A percentile compares a stretch with the other conserved stretches of the same genome.
Conservation (phyloP, 2,888 invertebrate species). For the Cantharis lateralis region DNA sequence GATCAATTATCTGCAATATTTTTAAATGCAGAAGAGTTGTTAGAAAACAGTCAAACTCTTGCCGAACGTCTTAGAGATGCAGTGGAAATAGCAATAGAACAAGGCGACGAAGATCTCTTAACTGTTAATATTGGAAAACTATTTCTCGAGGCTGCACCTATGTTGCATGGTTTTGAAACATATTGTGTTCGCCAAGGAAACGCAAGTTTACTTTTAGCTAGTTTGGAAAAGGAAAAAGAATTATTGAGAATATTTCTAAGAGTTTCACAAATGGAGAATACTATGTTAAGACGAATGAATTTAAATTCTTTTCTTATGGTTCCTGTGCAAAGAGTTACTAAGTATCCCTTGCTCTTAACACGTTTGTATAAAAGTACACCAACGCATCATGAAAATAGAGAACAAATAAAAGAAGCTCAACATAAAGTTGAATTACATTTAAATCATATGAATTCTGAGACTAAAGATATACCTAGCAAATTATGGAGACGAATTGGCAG, state of each 20-base stretch:
- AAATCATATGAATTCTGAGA: slow-evolving; percentile 92
- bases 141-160: slow-evolving; percentile 86
- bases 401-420: slow-evolving; percentile 84
- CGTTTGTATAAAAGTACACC: slow-evolving; percentile 91
- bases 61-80: slow-evolving; percentile 85
- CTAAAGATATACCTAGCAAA: slow-evolving; percentile 88
- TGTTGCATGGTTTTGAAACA: slow-evolving; percentile 93
- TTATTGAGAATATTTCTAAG: slow-evolving; percentile 89
- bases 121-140: slow-evolving; percentile 90
- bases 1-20: slow-evolving; percentile 93
- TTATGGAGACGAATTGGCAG: slow-evolving; percentile 88
- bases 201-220: slow-evolving; percentile 84
- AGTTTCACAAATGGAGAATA: slow-evolving; percentile 96
- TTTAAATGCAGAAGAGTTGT: slow-evolving; percentile 89
- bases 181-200: slow-evolving; percentile 94
- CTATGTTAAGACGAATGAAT: slow-evolving; percentile 90
- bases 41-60: slow-evolving; percentile 84
- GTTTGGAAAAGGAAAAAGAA: slow-evolving; percentile 93
- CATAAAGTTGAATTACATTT: slow-evolving; percentile 91
- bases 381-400: slow-evolving; percentile 77
- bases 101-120: slow-evolving; percentile 81
- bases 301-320: slow-evolving; percentile 98
- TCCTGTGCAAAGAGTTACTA: slow-evolving; percentile 95
- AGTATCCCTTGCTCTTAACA: slow-evolving; percentile 90
- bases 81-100: slow-evolving; percentile 82